Base-by-base conservation (phyloP, 2,888 invertebrate genomes). In the Boloria euphrosyne region DNA sequence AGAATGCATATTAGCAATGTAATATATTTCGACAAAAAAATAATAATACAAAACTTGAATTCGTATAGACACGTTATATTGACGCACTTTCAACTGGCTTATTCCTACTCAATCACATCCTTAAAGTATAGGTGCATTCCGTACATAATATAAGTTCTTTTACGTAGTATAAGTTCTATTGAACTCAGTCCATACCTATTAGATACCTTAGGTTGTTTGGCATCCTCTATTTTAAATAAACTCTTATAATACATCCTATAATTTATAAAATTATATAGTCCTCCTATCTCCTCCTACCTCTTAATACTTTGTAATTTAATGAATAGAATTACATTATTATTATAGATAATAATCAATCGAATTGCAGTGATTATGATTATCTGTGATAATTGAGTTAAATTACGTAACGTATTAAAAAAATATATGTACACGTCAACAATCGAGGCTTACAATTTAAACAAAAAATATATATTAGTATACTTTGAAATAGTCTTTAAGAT, bases 51-150 rank as follows among this genome's bases (percentile, higher is more conserved):
- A 18, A 13, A 17, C n/a, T 62, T 18, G 38, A n/a, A 51, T 7
- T 51, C 13, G 27, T 52, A 27, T 18, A 44, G n/a, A 43, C 46
- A 44, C 52, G 46, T 59, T 46, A 59, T 31, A 13, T 13, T 64
- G 51, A 64, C 64, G 64, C 47, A 64, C 18, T 46, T 10, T 13
- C 17, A 46, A 64, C 58, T 38, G 52, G 51, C 51, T 64, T 44
- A 27, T 16, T n/a, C 3, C 18, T 57, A 44, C 22, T 7, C 38
- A 22, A 55, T 63, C 46, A 47, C 50, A 27, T 57, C 46, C 13
- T 51, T 17, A 44, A 22, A 27, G 6, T 43, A 6, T 13, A 31
- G 2, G 13, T n/a, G n/a, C n/a, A n/a, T n/a, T n/a, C n/a, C n/a
- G n/a, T n/a, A n/a, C n/a, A n/a, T n/a, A n/a, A 22, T 22, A 22